A percentile compares a stretch with the other conserved stretches of the same genome.
Conservation (phyloP, 2,888 invertebrate genomes). For the Athrips mouffetella region DNA sequence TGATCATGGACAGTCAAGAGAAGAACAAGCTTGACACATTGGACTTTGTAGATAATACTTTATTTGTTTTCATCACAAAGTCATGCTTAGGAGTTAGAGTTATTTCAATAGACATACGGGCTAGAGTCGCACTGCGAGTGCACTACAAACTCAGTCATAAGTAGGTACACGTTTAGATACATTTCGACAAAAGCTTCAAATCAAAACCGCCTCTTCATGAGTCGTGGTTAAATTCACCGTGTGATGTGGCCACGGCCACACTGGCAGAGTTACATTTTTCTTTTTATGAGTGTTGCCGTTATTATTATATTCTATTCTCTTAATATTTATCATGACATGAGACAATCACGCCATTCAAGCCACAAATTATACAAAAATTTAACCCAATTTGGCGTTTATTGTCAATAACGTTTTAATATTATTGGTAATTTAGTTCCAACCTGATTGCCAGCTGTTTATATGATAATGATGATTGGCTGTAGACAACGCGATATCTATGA, state of each 20-base stretch:
- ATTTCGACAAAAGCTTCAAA: too few species aligned
- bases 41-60: too few species aligned
- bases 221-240: too few species aligned
- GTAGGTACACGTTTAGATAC: too few species aligned
- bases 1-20: too few species aligned
- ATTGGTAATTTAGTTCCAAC: conserved; percentile 4
- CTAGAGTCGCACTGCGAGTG: too few species aligned
- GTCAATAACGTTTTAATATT: conserved; percentile 7
- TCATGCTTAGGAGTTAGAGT: too few species aligned
- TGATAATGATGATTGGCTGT: conserved; percentile 15
- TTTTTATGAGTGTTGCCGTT: conserved; percentile 3
- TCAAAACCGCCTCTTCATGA: too few species aligned
- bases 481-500: neutral
- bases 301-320: neutral
- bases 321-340: neutral
- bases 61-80: too few species aligned
- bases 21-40: too few species aligned
- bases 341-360: neutral
- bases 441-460: conserved; percentile 14
- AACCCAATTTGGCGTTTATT: neutral
- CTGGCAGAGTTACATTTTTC: neutral
- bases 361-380: conserved; percentile 11
- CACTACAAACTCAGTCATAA: too few species aligned
- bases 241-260: neutral
- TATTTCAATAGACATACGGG: too few species aligned